Conservation (phyloP, 2,113 vertebrate genomes). For the Podocnemis expansa region DNA sequence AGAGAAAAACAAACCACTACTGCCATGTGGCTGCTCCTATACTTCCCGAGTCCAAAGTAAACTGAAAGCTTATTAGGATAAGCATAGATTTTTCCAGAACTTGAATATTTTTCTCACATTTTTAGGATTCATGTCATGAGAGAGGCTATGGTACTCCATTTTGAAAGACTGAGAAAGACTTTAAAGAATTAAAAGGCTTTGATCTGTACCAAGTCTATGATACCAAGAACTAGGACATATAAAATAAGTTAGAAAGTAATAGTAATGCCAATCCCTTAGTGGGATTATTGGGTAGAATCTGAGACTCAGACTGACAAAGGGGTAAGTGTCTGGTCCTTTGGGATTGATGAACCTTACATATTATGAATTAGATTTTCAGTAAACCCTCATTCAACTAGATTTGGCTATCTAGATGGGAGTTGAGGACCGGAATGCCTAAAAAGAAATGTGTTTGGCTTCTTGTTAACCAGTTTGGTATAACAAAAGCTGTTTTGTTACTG, state of each 20-base stretch:
- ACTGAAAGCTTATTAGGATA: slow-evolving; percentile 41
- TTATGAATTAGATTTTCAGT: too few species aligned
- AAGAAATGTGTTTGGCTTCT: too few species aligned
- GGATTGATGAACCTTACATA: too few species aligned
- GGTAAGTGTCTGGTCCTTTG: too few species aligned
- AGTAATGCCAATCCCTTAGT: too few species aligned
- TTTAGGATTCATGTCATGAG: not conserved
- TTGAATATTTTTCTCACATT: slow-evolving; percentile 10
- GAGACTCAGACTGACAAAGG: too few species aligned
- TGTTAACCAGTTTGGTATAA: too few species aligned
- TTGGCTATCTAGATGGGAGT: too few species aligned
- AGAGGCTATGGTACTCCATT: not conserved
- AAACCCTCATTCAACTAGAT: too few species aligned
- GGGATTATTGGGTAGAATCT: too few species aligned
- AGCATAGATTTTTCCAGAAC: slow-evolving; percentile 36
- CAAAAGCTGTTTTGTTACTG: too few species aligned
- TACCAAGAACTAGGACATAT: not conserved
- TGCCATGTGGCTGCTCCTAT: slow-evolving; percentile 32
- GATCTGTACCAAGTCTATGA: slow-evolving; percentile 10
- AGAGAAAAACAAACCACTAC: slow-evolving; percentile 33
- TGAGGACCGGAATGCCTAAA: too few species aligned
- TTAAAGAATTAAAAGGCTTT: not conserved
- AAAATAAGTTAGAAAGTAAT: not conserved
- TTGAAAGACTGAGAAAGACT: slow-evolving; percentile 25
- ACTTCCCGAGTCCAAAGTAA: slow-evolving; percentile 40